Conservation (phyloP, 1,140 invertebrate species). For the Wiebesia pumilae region DNA sequence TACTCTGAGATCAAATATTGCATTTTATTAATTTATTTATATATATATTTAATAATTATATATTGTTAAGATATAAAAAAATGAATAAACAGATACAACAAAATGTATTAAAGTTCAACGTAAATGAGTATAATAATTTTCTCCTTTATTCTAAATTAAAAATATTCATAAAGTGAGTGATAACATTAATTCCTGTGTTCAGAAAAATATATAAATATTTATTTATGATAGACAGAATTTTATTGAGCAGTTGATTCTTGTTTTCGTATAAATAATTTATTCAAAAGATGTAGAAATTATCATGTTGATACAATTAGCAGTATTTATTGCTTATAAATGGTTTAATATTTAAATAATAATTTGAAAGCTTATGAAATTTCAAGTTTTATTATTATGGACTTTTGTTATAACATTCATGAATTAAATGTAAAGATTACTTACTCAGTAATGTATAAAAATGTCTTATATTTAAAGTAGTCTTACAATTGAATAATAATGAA, state of each 20-base stretch:
- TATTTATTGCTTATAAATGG: no score
- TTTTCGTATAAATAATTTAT: no score
- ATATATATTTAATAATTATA: background rate
- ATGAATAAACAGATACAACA: background rate
- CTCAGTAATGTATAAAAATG: background rate
- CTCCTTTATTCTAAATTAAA: background rate
- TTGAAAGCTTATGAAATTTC: no score
- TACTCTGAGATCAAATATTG: background rate
- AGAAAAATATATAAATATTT: no score
- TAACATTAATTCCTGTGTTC: background rate
- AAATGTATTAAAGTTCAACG: background rate
- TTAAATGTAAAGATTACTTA: background rate
- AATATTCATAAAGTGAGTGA: background rate
- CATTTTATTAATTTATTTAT: background rate
- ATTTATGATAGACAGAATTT: no score
- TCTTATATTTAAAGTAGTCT: background rate
- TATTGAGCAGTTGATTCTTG: no score
- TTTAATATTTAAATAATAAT: no score
- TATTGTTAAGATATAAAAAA: background rate
- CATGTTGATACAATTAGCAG: no score
- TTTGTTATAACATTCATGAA: background rate
- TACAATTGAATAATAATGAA: slow-evolving; percentile 14
- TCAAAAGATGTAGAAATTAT: no score
- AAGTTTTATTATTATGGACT: background rate
- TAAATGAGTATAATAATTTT: background rate